A percentile compares a stretch with the other conserved stretches of the same genome.
Evolutionary conservation across 2,797 vertebrate genomes (phyloP).

Genomic region (Sebastes matsubarae): DNA sequence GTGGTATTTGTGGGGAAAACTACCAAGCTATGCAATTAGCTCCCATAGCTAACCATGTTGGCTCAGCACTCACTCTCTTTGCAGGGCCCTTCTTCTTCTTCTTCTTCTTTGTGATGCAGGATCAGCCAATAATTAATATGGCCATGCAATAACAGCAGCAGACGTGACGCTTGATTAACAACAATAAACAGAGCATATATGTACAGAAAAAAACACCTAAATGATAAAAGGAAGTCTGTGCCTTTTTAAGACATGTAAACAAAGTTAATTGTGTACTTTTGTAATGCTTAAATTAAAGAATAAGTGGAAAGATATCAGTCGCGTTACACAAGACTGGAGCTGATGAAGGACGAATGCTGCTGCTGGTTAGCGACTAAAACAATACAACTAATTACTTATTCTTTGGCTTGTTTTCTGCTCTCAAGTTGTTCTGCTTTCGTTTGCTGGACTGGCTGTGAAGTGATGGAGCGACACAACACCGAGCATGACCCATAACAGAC

Average conservation of each 20-base stretch:
- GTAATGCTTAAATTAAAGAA: conserved; percentile 8
- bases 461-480: conserved; percentile 61
- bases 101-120: conserved; percentile 81
- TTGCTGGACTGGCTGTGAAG: conserved; percentile 29
- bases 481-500: conserved; percentile 75
- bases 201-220: not conserved
- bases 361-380: not conserved
- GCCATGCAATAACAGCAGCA: conserved; percentile 58
- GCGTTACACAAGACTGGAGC: conserved; percentile 11
- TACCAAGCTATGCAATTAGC: conserved; percentile 52
- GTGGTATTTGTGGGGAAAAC: not conserved
- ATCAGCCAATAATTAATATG: conserved; percentile 82
- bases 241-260: fast-evolving
- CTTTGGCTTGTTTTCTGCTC: not conserved
- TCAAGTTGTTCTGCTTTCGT: not conserved
- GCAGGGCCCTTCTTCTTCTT: conserved; percentile 76
- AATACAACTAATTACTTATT: not conserved
- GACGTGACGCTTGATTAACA: not conserved
- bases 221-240: fast-evolving
- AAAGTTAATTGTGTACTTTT: not conserved
- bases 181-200: not conserved
- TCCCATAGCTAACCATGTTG: conserved; percentile 52
- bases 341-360: conserved; percentile 25
- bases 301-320: conserved; percentile 10
- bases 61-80: conserved; percentile 61